Percentiles rank a stretch among this genome's conserved stretches.
Conservation (phyloP, 2,797 vertebrate species). For the Crax fasciolata region DNA sequence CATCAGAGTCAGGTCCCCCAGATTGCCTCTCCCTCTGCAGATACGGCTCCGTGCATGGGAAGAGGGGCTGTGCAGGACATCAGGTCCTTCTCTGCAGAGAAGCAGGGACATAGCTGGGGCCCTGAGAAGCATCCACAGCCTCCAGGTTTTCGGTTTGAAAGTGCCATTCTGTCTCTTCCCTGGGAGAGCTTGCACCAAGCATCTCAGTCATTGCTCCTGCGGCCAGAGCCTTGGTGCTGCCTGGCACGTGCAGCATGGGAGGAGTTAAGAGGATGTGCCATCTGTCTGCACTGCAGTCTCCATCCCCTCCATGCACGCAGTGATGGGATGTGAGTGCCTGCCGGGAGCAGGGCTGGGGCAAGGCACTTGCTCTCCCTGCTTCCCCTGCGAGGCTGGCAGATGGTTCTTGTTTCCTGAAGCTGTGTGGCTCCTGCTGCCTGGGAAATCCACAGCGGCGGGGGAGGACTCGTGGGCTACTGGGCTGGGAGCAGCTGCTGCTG, state of each 20-base stretch:
- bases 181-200: rapidly evolving
- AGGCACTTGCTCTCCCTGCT: background rate
- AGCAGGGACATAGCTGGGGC: background rate
- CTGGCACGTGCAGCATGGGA: background rate
- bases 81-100: background rate
- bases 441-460: background rate
- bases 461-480: background rate
- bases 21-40: background rate
- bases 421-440: background rate
- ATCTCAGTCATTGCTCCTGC: background rate
- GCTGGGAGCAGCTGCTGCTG: conserved; percentile 65
- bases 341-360: rapidly evolving
- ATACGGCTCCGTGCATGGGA: background rate
- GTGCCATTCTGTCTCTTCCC: background rate
- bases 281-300: background rate
- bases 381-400: conserved; percentile 25
- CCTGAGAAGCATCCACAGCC: background rate
- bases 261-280: background rate
- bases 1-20: background rate
- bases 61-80: background rate
- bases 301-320: background rate
- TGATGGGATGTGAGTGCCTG: background rate
- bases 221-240: background rate
- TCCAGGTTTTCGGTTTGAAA: background rate
- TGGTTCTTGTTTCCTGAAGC: conserved; percentile 55